Base-by-base conservation (phyloP, 1,140 invertebrate genomes). In the Drosophila pachea region DNA sequence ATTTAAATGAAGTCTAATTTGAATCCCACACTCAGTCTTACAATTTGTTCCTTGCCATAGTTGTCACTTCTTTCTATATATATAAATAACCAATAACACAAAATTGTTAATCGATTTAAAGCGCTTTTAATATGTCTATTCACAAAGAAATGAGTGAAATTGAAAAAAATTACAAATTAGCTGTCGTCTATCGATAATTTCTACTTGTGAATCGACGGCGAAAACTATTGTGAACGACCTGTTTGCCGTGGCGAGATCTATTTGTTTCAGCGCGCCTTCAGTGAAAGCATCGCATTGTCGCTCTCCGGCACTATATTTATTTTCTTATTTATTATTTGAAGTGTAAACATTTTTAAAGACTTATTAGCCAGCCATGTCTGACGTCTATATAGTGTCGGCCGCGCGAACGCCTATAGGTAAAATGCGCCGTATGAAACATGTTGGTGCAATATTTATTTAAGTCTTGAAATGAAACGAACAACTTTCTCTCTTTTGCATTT, bases 351-450 rank as follows among this genome's bases (percentile, higher is more conserved):
- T 59, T 8, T 29, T n/a, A 40, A 35, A 45, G 3, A 58, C n/a
- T 33, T 36, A 14, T 11, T 42, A 12, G 52, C 31, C 4, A 50
- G 33, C 14, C 47, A 86, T 79, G 76, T 70, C 76, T 70, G 86
- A 89, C 65, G 90, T 90, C 61, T 90, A 78, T 42, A 90, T 90
- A 50, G 89, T 90, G 7, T 83, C 90, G 22, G 90, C 89, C n/a
- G 87, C 86, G 8, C 77, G 90, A 61, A 90, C 90, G 4, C 89
- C 90, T 5, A 90, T 90, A 50, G 90, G 90, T 90, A 82, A 74
- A 64, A 6, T 16, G 11, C 2, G 11, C 4, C 43, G 16, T 33
- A 22, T 43, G 22, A 36, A 43, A 50, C 31, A 32, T 54, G 9
- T 32, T 40, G 47, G 56, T 73, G 58, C 50, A 63, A 76, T 42